Conservation (phyloP, 2,113 vertebrate species). For the Bos indicus region DNA sequence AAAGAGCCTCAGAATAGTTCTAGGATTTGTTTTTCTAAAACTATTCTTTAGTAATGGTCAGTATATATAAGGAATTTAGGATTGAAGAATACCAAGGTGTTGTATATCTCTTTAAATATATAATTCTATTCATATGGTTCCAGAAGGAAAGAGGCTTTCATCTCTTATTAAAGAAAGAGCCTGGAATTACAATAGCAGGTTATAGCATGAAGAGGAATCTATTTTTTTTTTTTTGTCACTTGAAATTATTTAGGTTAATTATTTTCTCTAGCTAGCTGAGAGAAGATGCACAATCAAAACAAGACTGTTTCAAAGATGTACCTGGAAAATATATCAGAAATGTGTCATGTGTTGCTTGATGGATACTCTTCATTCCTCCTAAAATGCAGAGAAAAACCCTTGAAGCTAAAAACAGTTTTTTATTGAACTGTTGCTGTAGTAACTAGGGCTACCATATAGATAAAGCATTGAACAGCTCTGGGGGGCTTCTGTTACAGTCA, state of each 20-base stretch:
- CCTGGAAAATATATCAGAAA: not conserved
- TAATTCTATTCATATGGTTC: not conserved
- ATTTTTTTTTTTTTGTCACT: not conserved
- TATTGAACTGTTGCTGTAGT: not conserved
- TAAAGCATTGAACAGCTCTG: not conserved
- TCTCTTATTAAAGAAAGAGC: not conserved
- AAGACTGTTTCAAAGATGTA: not conserved
- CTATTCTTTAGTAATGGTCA: not conserved
- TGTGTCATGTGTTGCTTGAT: not conserved
- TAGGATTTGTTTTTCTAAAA: slow-evolving; percentile 8
- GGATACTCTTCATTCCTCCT: not conserved
- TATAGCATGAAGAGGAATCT: not conserved
- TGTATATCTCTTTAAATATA: not conserved
- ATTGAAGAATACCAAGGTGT: not conserved
- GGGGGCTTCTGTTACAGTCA: not conserved
- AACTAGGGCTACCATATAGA: not conserved
- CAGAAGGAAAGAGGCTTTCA: not conserved
- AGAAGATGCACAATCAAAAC: not conserved
- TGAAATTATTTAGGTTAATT: not conserved
- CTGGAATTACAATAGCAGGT: not conserved
- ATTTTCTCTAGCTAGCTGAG: not conserved
- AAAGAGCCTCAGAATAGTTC: not conserved
- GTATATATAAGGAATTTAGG: not conserved
- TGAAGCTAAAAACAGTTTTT: not conserved
- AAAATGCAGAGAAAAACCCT: not conserved